phyloP scores from a whole-genome alignment of 2,888 invertebrate species.

The Nomada fucata region DNA sequence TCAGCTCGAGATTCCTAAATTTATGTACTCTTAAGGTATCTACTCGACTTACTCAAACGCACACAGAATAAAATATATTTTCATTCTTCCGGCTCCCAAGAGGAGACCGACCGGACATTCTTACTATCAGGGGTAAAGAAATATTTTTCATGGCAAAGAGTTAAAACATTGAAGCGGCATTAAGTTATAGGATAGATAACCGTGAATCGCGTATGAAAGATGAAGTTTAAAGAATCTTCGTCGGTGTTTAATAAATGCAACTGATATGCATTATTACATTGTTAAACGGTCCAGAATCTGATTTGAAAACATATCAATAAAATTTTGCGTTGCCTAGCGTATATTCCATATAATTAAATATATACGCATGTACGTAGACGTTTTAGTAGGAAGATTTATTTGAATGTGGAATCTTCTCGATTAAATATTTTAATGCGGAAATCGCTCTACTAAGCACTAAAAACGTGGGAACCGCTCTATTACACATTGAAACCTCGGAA shows the following conservation, averaged over 20 bases:
- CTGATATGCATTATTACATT: constrained; percentile 22
- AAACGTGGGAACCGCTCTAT: constrained; percentile 63
- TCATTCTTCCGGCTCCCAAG: constrained; percentile 29
- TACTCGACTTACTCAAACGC: constrained; percentile 48
- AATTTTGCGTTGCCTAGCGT: constrained; percentile 54
- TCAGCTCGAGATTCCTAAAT: constrained; percentile 32
- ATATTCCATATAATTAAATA: constrained; percentile 59
- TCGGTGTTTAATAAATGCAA: constrained; percentile 53
- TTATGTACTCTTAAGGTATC: constrained; percentile 23
- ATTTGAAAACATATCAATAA: constrained; percentile 40
- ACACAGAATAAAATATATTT: constrained; percentile 51
- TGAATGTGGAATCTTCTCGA: constrained; percentile 46
- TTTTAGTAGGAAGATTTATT: constrained; percentile 39
- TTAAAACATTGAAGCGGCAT: constrained; percentile 13
- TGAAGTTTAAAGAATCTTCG: constrained; percentile 25
- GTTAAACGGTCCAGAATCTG: constrained; percentile 23
- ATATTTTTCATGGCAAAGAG: constrained; percentile 45
- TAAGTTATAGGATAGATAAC: constrained; percentile 26
- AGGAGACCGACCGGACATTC: constrained; percentile 32
- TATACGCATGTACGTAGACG: constrained; percentile 53
- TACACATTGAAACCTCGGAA: constrained; percentile 42
- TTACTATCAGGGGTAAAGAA: constrained; percentile 32
- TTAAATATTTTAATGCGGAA: constrained; percentile 45
- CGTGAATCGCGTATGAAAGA: constrained; percentile 22
- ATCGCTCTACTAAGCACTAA: constrained; percentile 47